Percentiles rank a stretch among this genome's conserved stretches.
These are phyloP conservation scores for Rhingia rostrata DNA, from an alignment of 2,888 invertebrate species.

Conservation along the genomic window DNA sequence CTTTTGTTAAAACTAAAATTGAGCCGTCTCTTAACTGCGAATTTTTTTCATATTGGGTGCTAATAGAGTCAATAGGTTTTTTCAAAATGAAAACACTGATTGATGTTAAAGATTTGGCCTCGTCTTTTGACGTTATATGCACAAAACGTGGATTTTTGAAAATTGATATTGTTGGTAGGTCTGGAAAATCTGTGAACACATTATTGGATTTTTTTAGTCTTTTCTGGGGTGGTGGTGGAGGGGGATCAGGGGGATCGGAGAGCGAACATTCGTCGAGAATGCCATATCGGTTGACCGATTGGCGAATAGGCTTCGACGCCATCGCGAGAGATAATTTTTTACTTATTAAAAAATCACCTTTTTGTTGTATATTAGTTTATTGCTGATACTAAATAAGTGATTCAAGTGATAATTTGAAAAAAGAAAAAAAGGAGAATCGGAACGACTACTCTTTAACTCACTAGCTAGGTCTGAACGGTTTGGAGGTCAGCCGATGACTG, in stretches of 20 bases:
- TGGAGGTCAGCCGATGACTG: slow-evolving; percentile 43
- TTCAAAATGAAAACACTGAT: slow-evolving; percentile 39
- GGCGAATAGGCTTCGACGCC: slow-evolving; percentile 15
- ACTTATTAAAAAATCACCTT: background rate
- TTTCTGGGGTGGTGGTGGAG: slow-evolving; percentile 8
- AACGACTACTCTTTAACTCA: slow-evolving; percentile 3
- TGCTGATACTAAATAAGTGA: background rate
- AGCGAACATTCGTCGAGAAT: slow-evolving; percentile 22
- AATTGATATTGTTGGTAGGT: slow-evolving; percentile 36
- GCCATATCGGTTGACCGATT: slow-evolving; percentile 31
- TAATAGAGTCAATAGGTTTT: slow-evolving; percentile 37
- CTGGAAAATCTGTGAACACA: slow-evolving; percentile 31
- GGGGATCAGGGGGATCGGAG: slow-evolving; percentile 33
- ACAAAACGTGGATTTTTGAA: slow-evolving; percentile 48
- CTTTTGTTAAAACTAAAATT: slow-evolving; percentile 26
- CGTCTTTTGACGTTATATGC: slow-evolving; percentile 29
- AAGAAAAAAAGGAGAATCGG: background rate
- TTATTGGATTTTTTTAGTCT: slow-evolving; percentile 13
- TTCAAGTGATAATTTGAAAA: too few species aligned
- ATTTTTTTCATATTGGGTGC: slow-evolving; percentile 34
- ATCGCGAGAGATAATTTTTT: slow-evolving; percentile 14
- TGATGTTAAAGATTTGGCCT: slow-evolving; percentile 20
- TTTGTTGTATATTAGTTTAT: background rate
- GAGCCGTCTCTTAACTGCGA: slow-evolving; percentile 31
- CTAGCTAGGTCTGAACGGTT: slow-evolving; percentile 31